A percentile compares a stretch with the other conserved stretches of the same genome.
phyloP scores from a whole-genome alignment of 2,888 invertebrate genomes.

The Lamproptera curius region DNA sequence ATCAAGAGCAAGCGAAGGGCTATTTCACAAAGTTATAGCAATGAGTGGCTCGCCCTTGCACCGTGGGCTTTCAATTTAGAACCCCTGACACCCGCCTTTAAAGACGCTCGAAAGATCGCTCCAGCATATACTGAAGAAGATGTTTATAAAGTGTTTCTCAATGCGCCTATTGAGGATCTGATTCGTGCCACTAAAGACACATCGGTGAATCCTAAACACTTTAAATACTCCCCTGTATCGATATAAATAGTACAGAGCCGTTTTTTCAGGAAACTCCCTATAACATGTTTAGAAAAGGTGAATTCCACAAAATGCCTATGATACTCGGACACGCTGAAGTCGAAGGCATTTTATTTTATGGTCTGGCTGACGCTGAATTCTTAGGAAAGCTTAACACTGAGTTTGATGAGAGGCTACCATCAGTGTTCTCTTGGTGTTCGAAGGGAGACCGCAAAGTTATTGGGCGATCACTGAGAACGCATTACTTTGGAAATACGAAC shows the following conservation, averaged over 20 bases:
- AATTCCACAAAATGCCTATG: slow-evolving; percentile 58
- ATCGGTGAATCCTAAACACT: slow-evolving; percentile 52
- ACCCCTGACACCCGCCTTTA: slow-evolving; percentile 38
- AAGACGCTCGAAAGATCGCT: slow-evolving; percentile 52
- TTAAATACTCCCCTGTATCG: slow-evolving; percentile 64
- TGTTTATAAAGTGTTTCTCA: slow-evolving; percentile 43
- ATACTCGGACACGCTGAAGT: slow-evolving; percentile 50
- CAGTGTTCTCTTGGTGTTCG: slow-evolving; percentile 57
- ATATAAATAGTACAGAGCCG: slow-evolving; percentile 45
- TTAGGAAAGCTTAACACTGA: slow-evolving; percentile 48
- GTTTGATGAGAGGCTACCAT: slow-evolving; percentile 53
- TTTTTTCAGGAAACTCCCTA: slow-evolving; percentile 62
- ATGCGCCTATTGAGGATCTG: slow-evolving; percentile 40
- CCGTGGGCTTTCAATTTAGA: slow-evolving; percentile 64
- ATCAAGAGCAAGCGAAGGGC: slow-evolving; percentile 47
- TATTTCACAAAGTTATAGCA: slow-evolving; percentile 63
- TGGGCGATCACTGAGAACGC: slow-evolving; percentile 41
- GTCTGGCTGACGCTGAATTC: slow-evolving; percentile 42
- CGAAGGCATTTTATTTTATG: slow-evolving; percentile 62
- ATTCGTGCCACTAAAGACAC: slow-evolving; percentile 43
- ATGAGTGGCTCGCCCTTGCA: slow-evolving; percentile 55
- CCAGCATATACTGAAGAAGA: slow-evolving; percentile 35
- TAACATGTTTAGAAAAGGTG: slow-evolving; percentile 48
- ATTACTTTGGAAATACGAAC: slow-evolving; percentile 49
- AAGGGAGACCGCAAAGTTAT: slow-evolving; percentile 40